Conservation (phyloP, 2,888 invertebrate species). For the Pedicia rivosa region DNA sequence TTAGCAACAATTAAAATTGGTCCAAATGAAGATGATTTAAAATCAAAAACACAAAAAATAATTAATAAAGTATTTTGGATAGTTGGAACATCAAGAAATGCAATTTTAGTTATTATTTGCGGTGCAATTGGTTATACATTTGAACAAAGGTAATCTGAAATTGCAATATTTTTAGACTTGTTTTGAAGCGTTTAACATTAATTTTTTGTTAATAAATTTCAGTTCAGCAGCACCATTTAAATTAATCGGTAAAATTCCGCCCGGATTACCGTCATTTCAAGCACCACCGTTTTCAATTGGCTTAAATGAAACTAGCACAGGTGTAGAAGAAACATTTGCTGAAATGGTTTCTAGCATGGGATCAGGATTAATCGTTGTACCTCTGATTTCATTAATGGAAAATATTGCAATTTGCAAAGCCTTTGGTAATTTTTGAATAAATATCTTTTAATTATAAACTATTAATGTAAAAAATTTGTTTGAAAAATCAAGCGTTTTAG, state of each 20-base stretch:
- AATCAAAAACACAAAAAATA: slow-evolving; percentile 38
- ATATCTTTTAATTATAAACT: background rate
- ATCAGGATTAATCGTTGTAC: slow-evolving; percentile 70
- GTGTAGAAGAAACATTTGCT: slow-evolving; percentile 33
- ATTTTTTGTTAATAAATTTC: too few relatives aligned
- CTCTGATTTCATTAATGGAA: slow-evolving; percentile 75
- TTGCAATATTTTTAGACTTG: too few relatives aligned
- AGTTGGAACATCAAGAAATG: slow-evolving; percentile 66
- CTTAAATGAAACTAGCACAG: slow-evolving; percentile 40
- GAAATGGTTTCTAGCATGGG: slow-evolving; percentile 69
- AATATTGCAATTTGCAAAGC: slow-evolving; percentile 89
- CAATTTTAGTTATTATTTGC: slow-evolving; percentile 62
- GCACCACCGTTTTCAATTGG: slow-evolving; percentile 47
- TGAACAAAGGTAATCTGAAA: too few relatives aligned
- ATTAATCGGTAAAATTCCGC: slow-evolving; percentile 57
- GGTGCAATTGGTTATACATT: slow-evolving; percentile 53
- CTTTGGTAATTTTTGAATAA: slow-evolving; percentile 45
- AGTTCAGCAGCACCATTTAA: slow-evolving; percentile 41
- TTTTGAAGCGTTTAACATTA: too few relatives aligned
- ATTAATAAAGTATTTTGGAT: slow-evolving; percentile 57
- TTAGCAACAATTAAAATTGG: slow-evolving; percentile 48
- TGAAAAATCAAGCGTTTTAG: too few relatives aligned
- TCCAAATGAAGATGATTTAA: slow-evolving; percentile 33
- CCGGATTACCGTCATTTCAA: slow-evolving; percentile 52
- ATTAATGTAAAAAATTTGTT: slow-evolving; percentile 2